Conservation (phyloP, 2,113 vertebrate genomes). For the Sceloporus undulatus region DNA sequence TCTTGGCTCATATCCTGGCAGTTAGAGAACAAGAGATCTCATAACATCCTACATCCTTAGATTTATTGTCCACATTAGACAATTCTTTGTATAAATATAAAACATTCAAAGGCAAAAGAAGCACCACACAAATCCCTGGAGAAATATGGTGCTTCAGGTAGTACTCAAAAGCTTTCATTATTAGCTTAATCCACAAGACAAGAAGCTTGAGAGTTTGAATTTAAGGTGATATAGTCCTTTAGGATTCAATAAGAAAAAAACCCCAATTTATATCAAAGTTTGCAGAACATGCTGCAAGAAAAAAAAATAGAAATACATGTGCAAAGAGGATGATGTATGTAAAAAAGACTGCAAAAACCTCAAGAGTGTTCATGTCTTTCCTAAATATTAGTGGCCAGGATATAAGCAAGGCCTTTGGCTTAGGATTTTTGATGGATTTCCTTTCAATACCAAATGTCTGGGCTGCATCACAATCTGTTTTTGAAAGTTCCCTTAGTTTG, state of each 20-base stretch:
- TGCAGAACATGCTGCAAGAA: not conserved
- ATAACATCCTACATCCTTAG: slow-evolving; percentile 5
- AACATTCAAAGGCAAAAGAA: not conserved
- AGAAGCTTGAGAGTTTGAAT: not conserved
- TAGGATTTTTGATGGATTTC: not conserved
- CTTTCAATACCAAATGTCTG: not conserved
- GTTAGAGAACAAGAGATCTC: slow-evolving; percentile 10
- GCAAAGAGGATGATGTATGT: not conserved
- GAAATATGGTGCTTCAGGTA: slow-evolving; percentile 11
- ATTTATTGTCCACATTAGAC: slow-evolving; percentile 22
- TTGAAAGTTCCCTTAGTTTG: not conserved
- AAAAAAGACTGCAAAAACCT: not conserved
- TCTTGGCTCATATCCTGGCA: slow-evolving; percentile 13
- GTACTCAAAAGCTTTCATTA: not conserved
- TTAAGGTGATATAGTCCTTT: not conserved
- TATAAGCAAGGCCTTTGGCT: not conserved
- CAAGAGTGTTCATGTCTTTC: not conserved
- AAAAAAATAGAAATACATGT: not conserved
- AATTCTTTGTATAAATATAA: slow-evolving; percentile 20
- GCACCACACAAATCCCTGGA: not conserved
- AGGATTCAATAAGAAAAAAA: slow-evolving; percentile 15
- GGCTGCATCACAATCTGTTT: not conserved
- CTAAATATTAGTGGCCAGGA: not conserved
- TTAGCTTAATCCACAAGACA: slow-evolving; percentile 3
- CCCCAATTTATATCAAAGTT: not conserved